These are phyloP conservation scores for Teinopalpus imperialis DNA, from an alignment of 2,888 invertebrate species.

Conservation along the genomic window DNA sequence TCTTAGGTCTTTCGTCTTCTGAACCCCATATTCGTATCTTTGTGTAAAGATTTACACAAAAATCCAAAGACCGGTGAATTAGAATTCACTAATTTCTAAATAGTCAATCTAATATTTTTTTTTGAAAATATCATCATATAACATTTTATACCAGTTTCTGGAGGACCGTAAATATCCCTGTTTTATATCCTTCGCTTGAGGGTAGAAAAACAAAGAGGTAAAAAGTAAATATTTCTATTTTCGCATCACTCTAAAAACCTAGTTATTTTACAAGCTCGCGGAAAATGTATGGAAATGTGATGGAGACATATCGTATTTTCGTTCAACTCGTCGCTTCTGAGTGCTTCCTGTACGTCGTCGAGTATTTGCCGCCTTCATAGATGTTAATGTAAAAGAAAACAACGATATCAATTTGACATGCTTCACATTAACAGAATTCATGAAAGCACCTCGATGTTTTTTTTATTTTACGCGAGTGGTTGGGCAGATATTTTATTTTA, in stretches of 20 bases:
- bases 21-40: too few species aligned
- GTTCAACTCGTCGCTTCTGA: slow-evolving; percentile 46
- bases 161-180: too few species aligned
- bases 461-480: neutral
- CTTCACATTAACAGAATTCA: slow-evolving; percentile 29
- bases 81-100: too few species aligned
- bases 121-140: too few species aligned
- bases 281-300: slow-evolving; percentile 70
- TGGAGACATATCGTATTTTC: slow-evolving; percentile 71
- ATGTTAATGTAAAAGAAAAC: slow-evolving; percentile 63
- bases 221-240: slow-evolving; percentile 5
- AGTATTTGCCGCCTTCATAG: slow-evolving; percentile 50
- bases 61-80: too few species aligned
- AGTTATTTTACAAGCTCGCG: slow-evolving; percentile 7
- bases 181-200: neutral
- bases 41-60: too few species aligned
- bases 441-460: neutral
- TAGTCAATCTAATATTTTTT: too few species aligned
- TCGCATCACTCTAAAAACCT: slow-evolving; percentile 11
- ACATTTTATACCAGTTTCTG: too few species aligned
- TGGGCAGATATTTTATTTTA: neutral
- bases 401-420: slow-evolving; percentile 65
- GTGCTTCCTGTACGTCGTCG: slow-evolving; percentile 58
- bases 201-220: slow-evolving; percentile 7
- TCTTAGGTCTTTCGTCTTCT: too few species aligned